Conservation (phyloP, 2,888 invertebrate species). For the Acanthosepion esculentum region DNA sequence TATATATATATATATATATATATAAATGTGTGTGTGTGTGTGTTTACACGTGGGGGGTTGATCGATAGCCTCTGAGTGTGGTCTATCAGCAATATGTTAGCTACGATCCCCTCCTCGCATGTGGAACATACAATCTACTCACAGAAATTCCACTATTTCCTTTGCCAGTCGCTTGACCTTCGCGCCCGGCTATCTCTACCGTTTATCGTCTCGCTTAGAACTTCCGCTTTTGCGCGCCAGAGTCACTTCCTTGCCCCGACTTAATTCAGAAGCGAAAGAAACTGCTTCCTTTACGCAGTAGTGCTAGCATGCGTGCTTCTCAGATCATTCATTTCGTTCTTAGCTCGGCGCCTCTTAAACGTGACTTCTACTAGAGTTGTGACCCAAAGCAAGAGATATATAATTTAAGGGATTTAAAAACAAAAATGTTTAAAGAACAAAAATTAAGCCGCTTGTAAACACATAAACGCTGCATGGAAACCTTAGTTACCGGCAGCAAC, state of each 20-base stretch:
- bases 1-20: too few relatives aligned
- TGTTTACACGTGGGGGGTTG: background rate
- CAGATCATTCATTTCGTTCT: background rate
- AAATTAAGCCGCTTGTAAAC: too few relatives aligned
- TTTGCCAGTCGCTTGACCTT: background rate
- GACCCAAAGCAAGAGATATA: too few relatives aligned
- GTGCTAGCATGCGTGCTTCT: background rate
- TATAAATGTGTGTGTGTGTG: too few relatives aligned
- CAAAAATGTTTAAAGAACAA: too few relatives aligned
- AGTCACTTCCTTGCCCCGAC: too few relatives aligned
- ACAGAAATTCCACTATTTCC: background rate
- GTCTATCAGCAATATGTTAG: background rate
- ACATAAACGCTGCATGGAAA: too few relatives aligned
- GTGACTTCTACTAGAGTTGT: too few relatives aligned
- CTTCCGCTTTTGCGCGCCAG: background rate
- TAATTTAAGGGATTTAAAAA: too few relatives aligned
- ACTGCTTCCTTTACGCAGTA: background rate
- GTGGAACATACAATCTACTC: background rate
- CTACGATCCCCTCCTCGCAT: background rate
- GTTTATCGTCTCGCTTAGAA: background rate
- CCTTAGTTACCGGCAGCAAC: too few relatives aligned
- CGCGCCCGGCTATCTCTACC: background rate
- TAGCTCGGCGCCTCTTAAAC: too few relatives aligned
- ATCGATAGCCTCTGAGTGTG: constrained; percentile 16
- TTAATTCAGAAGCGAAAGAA: background rate